A percentile compares a stretch with the other conserved stretches of the same genome.
phyloP scores from a whole-genome alignment of 2,113 vertebrate genomes.

The Parus major region DNA sequence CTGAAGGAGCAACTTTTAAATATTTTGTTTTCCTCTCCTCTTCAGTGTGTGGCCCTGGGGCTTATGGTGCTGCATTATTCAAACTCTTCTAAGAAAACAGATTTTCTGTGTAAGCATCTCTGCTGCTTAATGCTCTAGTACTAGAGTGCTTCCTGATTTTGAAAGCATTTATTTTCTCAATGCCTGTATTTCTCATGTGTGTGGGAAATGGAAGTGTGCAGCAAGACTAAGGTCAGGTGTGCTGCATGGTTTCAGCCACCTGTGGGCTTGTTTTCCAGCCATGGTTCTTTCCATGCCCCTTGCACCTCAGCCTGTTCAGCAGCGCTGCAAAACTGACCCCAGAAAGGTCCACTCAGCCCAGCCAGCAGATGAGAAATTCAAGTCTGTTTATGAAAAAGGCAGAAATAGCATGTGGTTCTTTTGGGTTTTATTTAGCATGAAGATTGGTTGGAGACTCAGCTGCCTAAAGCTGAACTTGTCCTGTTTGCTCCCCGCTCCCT shows the following conservation, averaged over 20 bases:
- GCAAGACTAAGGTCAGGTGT: background rate
- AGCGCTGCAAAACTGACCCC: background rate
- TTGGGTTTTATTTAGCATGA: background rate
- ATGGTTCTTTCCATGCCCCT: rapidly evolving
- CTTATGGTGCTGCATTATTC: background rate
- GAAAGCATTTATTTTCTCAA: background rate
- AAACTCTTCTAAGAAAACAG: background rate
- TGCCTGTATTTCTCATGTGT: background rate
- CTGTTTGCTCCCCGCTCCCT: background rate
- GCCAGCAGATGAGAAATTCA: background rate
- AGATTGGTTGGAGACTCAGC: background rate
- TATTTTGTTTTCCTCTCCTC: slow-evolving; percentile 12
- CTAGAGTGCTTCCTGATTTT: background rate
- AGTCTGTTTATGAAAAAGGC: background rate
- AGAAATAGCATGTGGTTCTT: background rate
- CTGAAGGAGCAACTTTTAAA: slow-evolving; percentile 9
- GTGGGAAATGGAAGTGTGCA: background rate
- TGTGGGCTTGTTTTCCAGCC: background rate
- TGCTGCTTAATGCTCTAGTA: background rate
- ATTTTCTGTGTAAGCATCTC: background rate
- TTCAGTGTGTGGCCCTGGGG: background rate
- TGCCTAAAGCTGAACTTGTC: background rate
- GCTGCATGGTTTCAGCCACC: background rate
- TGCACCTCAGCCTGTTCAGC: background rate
- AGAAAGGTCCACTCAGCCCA: background rate